Base-by-base conservation (phyloP, 2,797 vertebrate species). In the Manis javanica region DNA sequence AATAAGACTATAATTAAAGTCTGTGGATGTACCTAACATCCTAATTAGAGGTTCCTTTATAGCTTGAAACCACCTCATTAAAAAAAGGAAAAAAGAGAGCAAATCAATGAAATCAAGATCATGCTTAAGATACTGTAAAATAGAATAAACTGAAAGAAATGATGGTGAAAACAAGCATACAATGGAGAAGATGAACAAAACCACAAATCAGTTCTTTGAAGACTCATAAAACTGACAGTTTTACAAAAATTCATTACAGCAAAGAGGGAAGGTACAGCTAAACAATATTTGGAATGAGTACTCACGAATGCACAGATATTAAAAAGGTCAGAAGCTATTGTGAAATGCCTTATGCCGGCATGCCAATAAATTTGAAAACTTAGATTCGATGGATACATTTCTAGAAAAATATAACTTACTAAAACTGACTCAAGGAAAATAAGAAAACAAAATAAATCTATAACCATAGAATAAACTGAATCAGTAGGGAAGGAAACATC, bases 1-100 rank as follows among this genome's bases (percentile, higher is more conserved):
- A 34, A 59, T 77, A 72, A 85, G 74, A 59, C 37, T 74, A 77
- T 83, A 21, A 77, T 5, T 16, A 84, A 53, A 92, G 29, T 64
- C 18, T 78, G 37, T 61, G 39, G 10, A 39, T 71, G 19, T n/a
- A 87, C 68, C 39, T 51, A 90, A 87, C 29, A 37, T 21, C 5
- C 15, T 72, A 29, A 87, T 71, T 86, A 69, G 69, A 71, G 53
- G 49, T 34, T 66, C 63, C 55, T 37, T 72, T 91, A 31, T 37
- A 78, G 78, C 64, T 87, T 87, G 71, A 69, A 68, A 84, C 68
- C 8, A 51, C 39, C 90, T 90, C 82, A 90, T 59, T 82, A 81
- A 18, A 72, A 71, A 66, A 71, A 74, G 14, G 8, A 57, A 59
- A 63, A 83, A 91, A 59, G 15, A 49, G 3, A 71, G 19, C 82